Percentiles rank a stretch among this genome's conserved stretches.
These are phyloP conservation scores for Corvus moneduloides DNA, from an alignment of 2,113 vertebrate genomes.

Conservation along the genomic window DNA sequence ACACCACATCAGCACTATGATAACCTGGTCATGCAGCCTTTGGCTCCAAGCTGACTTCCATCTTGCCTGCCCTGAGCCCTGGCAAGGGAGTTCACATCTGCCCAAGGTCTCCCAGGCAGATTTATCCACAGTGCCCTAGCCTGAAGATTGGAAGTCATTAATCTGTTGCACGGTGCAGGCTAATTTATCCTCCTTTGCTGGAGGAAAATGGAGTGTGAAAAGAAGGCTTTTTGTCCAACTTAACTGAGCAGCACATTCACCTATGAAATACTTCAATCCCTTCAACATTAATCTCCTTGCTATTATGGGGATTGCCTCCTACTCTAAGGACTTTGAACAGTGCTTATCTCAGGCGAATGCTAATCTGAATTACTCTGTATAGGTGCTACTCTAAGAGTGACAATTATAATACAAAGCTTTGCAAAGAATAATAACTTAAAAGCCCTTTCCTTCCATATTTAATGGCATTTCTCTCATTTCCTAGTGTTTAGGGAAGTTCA, in stretches of 20 bases:
- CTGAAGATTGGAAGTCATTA: neutral
- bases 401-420: neutral
- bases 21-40: fast-evolving
- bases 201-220: constrained; percentile 21
- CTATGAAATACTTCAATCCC: neutral
- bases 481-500: neutral
- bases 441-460: neutral
- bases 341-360: neutral
- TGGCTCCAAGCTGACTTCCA: neutral
- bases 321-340: neutral
- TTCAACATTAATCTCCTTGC: neutral
- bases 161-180: fast-evolving
- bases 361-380: neutral
- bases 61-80: neutral
- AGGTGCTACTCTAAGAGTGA: neutral
- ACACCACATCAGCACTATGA: neutral
- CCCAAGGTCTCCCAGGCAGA: neutral
- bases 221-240: neutral
- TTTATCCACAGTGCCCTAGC: neutral
- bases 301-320: neutral
- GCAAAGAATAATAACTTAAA: neutral
- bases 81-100: neutral
- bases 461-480: neutral
- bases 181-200: neutral
- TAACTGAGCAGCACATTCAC: neutral